Evolutionary conservation across 2,888 invertebrate genomes (phyloP), one percentile per base, ranked within the genome.

Genomic region (Hyppa rectilinea): DNA sequence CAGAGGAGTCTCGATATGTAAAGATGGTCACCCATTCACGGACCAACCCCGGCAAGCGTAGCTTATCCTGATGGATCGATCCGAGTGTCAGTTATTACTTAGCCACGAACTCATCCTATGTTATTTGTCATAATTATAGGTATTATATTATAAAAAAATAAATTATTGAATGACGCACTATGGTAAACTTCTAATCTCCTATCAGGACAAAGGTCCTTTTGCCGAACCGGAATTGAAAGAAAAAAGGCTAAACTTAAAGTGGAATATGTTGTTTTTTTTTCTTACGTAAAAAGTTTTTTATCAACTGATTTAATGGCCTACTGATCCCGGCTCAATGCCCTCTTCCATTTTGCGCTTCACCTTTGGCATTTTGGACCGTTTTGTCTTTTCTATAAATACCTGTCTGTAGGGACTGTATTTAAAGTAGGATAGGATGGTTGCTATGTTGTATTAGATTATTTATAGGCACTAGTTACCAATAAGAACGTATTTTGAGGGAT

Each of bases 271-370:
- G 66, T 75, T 50, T 56, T 26, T 29, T 64, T 38, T 56, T 26
- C 31, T 64, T 38, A 23, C 23, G 64, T 17, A 56, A 61, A 56
- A 59, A 65, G 62, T 71, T 61, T 56, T 60, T 49, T 55, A 12
- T n/a, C 45, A 62, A 49, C 49, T 49, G 61, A 59, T 58, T 59
- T 67, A 72, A 66, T 62, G 43, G 29, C 61, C 14, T 29, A 17
- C 50, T 58, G 67, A 71, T 82, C 78, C 62, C 70, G 20, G 69
- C 38, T 70, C 76, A 67, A 67, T 47, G 71, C 12, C 55, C 68
- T 40, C 36, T 29, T 62, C 40, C 40, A 76, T 76, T 61, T 60
- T n/a, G 12, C 10, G 59, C n/a, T 29, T 66, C 43, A 75, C 78
- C 80, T 70, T 63, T 68, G 62, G n/a, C 62, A 62, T 77, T 75